Conservation (phyloP, 1,140 invertebrate genomes). For the Pomacea maculata region DNA sequence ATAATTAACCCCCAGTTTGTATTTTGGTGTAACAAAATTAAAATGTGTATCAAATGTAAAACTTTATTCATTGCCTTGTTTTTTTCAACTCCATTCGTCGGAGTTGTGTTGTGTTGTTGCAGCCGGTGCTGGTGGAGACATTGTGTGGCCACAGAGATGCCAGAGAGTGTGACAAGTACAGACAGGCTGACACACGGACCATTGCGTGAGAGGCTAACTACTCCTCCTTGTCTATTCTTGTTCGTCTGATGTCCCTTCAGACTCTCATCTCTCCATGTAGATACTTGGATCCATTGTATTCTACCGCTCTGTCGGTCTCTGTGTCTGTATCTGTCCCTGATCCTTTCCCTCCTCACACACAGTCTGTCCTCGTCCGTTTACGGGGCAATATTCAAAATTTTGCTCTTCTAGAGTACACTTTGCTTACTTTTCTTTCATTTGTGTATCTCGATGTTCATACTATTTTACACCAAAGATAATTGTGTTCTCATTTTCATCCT, state of each 20-base stretch:
- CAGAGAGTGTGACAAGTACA: conserved; percentile 1
- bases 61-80: too few relatives aligned
- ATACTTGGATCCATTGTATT: not conserved
- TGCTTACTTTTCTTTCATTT: not conserved
- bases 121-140: conserved; percentile 14
- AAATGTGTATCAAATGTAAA: too few relatives aligned
- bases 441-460: not conserved
- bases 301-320: not conserved
- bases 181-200: not conserved
- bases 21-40: too few relatives aligned
- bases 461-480: not conserved
- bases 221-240: too few relatives aligned
- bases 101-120: not conserved
- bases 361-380: too few relatives aligned
- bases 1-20: too few relatives aligned
- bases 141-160: conserved; percentile 6
- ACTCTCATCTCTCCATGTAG: too few relatives aligned
- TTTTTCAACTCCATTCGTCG: too few relatives aligned
- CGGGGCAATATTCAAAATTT: too few relatives aligned
- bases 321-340: not conserved
- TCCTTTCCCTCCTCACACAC: too few relatives aligned
- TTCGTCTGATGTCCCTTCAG: too few relatives aligned
- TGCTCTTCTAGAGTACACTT: too few relatives aligned
- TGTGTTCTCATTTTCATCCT: not conserved
- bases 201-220: conserved; percentile 1